Base-by-base conservation (phyloP, 1,140 invertebrate genomes). In the Solenopsis invicta region DNA sequence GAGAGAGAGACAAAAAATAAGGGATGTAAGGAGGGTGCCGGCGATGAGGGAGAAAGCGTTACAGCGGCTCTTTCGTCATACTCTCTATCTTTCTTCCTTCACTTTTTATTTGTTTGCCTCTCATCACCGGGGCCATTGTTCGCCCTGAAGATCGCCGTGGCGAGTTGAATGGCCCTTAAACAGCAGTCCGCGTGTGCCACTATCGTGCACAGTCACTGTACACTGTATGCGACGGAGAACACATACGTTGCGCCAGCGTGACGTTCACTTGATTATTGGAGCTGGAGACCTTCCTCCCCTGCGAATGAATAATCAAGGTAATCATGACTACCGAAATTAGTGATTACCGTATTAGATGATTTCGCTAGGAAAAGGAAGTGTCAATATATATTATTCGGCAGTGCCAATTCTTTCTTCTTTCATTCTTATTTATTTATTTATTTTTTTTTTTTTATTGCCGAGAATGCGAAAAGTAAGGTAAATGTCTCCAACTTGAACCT, bases 141-240 rank as follows among this genome's bases (percentile, higher is more conserved):
- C 80, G 69, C 69, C 48, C 80, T 62, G 80, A 74, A 21, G 56
- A 84, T 84, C 69, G 29, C 13, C 24, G 41, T 61, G 69, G 69
- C 56, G 80, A 84, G 80, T 84, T 75, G 80, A 84, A 84, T 84
- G 80, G 80, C 69, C 80, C 69, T 84, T 84, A 84, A 84, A 82
- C 80, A 52, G 67, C 54, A 61, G 54, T 61, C 67, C 54, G 24
- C 69, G 29, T 74, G 41, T 52, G 41, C 69, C 41, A n/a, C 54
- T 34, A 81, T 18, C 18, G 24, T 41, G n/a, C 69, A 61, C 67
- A 24, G 54, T 69, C 54, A 45, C 29, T 72, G 16, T n/a, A n/a
- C 54, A 45, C 29, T 72, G 16, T n/a, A n/a, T n/a, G 41, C 37
- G 66, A 48, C 45, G 50, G 24, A 12, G 67, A 34, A 62, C 62